Evolutionary conservation across 1,140 invertebrate species (phyloP).

Genomic region (Hyposmocoma kahamanoa): DNA sequence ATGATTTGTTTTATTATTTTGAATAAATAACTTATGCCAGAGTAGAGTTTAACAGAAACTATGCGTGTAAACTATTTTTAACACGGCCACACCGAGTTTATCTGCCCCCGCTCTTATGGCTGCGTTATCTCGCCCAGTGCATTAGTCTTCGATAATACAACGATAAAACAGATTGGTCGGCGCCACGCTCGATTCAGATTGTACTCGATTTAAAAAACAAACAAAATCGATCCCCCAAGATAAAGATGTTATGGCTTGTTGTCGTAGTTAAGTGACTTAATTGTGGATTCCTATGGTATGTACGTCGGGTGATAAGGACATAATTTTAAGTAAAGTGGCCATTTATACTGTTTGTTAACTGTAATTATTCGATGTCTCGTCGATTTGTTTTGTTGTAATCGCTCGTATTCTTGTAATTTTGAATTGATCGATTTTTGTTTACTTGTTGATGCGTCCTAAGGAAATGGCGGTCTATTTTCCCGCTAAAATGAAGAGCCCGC

Average conservation of each 20-base stretch:
- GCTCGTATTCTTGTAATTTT: too few relatives aligned
- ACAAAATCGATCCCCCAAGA: conserved; percentile 16
- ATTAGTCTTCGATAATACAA: conserved; percentile 68
- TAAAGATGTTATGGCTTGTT: conserved; percentile 65
- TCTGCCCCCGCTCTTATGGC: conserved; percentile 67
- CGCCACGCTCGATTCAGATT: conserved; percentile 58
- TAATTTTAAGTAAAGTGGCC: not conserved
- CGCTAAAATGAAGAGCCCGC: conserved; percentile 49
- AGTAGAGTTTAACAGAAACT: too few relatives aligned
- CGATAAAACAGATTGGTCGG: conserved; percentile 66
- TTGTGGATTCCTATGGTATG: conserved; percentile 60
- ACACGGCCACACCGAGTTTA: conserved; percentile 68
- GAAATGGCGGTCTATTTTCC: conserved; percentile 53
- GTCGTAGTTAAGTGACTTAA: conserved; percentile 61
- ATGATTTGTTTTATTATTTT: too few relatives aligned
- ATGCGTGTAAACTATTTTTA: conserved; percentile 71
- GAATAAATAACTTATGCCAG: too few relatives aligned
- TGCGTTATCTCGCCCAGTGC: conserved; percentile 60
- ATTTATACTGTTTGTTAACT: too few relatives aligned
- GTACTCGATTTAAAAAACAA: conserved; percentile 9
- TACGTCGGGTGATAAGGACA: conserved; percentile 9
- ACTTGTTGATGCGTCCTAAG: too few relatives aligned
- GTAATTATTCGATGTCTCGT: too few relatives aligned
- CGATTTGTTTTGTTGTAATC: not conserved
- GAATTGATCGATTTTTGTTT: too few relatives aligned